phyloP scores from a whole-genome alignment of 2,888 invertebrate species.

The Galeruca laticollis region DNA sequence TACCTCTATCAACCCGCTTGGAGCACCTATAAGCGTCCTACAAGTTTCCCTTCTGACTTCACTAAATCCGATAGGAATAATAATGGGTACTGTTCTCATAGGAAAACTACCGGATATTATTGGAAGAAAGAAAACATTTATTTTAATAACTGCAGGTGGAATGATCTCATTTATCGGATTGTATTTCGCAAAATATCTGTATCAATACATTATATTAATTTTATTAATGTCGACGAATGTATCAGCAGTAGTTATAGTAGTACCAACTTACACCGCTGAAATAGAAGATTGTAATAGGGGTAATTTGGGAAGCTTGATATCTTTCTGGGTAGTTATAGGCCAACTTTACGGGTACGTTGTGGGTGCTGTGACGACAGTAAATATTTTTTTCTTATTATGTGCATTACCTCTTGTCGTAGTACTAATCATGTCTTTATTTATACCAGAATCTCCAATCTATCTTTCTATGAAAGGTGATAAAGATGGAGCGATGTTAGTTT shows the following conservation, averaged over 20 bases:
- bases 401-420: conserved; percentile 37
- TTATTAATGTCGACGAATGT: neutral
- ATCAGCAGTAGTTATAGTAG: conserved; percentile 61
- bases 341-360: conserved; percentile 39
- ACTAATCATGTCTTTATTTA: conserved; percentile 19
- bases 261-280: conserved; percentile 88
- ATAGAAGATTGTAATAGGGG: conserved; percentile 84
- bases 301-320: conserved; percentile 69
- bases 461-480: conserved; percentile 25
- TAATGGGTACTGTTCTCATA: conserved; percentile 40
- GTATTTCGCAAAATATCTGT: conserved; percentile 39
- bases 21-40: conserved; percentile 46
- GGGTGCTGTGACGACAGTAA: conserved; percentile 42
- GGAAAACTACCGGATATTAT: conserved; percentile 39
- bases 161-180: conserved; percentile 64
- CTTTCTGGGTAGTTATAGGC: conserved; percentile 37
- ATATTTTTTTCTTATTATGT: conserved; percentile 36
- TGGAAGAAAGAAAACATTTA: conserved; percentile 77
- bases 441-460: conserved; percentile 49
- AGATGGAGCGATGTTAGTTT: conserved; percentile 3
- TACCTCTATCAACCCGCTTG: conserved; percentile 56
- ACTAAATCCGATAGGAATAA: conserved; percentile 37
- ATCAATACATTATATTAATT: neutral
- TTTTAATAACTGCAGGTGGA: conserved; percentile 74
- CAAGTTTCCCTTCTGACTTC: conserved; percentile 24